Base-by-base conservation (phyloP, 2,797 vertebrate genomes). In the Leptodactylus fallax region DNA sequence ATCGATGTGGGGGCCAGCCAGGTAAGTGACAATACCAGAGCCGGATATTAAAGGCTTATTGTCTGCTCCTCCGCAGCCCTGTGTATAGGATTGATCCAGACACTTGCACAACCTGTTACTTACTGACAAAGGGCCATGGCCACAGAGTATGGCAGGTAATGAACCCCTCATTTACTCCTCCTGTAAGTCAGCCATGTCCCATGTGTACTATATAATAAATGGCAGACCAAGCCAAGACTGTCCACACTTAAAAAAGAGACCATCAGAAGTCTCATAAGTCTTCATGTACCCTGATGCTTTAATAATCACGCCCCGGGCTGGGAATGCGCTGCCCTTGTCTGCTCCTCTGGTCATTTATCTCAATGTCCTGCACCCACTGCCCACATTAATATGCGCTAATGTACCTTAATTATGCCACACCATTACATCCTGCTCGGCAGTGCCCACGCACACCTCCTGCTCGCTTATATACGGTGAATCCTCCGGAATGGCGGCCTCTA, bases 31-130 rank as follows among this genome's bases (percentile, higher is more conserved):
- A 71, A 71, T 71, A 21, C 27, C 27, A 21, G 19, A 47, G 27
- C 13, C 4, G n/a, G 63, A 56, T 63, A 83, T 71, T 55, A 71
- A 71, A 13, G 81, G 81, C 25, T 81, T 53, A 81, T 81, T 81
- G 80, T 51, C 21, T 3, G 10, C 45, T 81, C 56, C 58, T 23
- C 47, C 21, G 12, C 17, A 4, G 17, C 27, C 1, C n/a, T 60
- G 49, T 56, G n/a, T 71, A 45, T 21, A 16, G 65, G 36, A 83
- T 58, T 56, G 67, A 72, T 71, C 23, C 16, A 0, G 13, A 55
- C 2, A 0, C 1, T 19, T 17, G 25, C 49, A 69, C 49, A 23
- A 25, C n/a, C n/a, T n/a, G n/a, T n/a, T n/a, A n/a, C n/a, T n/a
- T n/a, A 56, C 53, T 83, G 67, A 58, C 81, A 58, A 27, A 4